Conservation (phyloP, 2,113 vertebrate species). For the Pardalotus punctatus region DNA sequence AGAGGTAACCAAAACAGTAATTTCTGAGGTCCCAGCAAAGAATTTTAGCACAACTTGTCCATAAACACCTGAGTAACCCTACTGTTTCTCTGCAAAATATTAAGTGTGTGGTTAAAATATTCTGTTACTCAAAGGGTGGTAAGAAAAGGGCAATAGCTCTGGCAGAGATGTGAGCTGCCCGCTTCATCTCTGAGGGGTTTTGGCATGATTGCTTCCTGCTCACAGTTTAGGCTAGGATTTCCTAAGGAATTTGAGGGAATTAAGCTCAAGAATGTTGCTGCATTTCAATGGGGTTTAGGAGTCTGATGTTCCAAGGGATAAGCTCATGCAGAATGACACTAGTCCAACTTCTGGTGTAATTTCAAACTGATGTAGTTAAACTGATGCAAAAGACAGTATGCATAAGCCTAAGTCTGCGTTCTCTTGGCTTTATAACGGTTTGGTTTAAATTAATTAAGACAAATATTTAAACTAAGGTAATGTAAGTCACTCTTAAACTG, state of each 20-base stretch:
- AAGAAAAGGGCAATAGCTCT: not conserved
- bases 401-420: not conserved
- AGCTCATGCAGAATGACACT: not conserved
- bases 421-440: not conserved
- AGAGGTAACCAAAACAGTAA: not conserved
- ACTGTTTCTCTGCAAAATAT: not conserved
- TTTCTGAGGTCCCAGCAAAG: not conserved
- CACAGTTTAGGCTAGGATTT: not conserved
- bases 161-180: not conserved
- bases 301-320: not conserved
- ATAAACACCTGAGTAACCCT: not conserved
- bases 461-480: not conserved
- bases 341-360: not conserved
- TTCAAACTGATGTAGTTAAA: not conserved
- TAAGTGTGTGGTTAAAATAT: not conserved
- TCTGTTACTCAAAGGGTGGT: not conserved
- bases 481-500: not conserved
- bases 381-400: not conserved
- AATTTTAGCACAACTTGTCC: not conserved
- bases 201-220: not conserved
- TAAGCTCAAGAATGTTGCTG: not conserved
- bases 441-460: slow-evolving; percentile 7
- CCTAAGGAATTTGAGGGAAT: not conserved
- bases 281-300: not conserved
- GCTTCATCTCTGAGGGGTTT: not conserved